phyloP scores from a whole-genome alignment of 1,140 invertebrate species.

The Drosophila varians region DNA sequence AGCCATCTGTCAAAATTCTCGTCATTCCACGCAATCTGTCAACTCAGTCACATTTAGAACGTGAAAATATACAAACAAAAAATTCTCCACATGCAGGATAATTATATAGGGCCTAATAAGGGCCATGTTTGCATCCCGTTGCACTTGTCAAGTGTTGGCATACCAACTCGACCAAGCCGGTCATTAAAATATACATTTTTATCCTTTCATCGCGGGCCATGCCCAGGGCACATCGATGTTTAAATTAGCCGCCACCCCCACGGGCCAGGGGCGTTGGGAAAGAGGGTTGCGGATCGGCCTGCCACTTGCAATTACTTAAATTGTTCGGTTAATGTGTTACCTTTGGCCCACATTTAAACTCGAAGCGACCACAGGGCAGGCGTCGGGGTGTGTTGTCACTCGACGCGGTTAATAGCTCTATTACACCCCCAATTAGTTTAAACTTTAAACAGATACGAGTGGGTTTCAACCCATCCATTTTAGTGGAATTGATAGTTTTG shows the following conservation, averaged over 20 bases:
- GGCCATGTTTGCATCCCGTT: constrained; percentile 51
- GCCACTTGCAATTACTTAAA: constrained; percentile 47
- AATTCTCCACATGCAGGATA: constrained; percentile 55
- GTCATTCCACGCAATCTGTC: constrained; percentile 69
- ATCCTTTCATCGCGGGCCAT: not conserved
- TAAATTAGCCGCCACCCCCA: constrained; percentile 33
- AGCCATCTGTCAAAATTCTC: constrained; percentile 83
- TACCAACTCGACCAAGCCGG: constrained; percentile 45
- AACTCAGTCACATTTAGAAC: constrained; percentile 20
- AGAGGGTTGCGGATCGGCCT: constrained; percentile 46
- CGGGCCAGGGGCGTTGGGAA: not conserved
- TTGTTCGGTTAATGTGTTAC: constrained; percentile 66
- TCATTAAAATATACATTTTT: constrained; percentile 74
- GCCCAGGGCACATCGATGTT: constrained; percentile 30
- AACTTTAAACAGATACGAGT: constrained; percentile 31
- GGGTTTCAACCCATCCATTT: too few relatives aligned
- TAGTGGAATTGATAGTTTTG: not conserved
- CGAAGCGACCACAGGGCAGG: constrained; percentile 33
- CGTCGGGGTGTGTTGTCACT: constrained; percentile 54
- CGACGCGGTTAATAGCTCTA: constrained; percentile 58
- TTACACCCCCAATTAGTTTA: constrained; percentile 75
- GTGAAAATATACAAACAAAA: constrained; percentile 43
- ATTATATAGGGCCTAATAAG: constrained; percentile 60
- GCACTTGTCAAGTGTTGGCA: constrained; percentile 79
- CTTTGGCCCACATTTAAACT: constrained; percentile 58